These are phyloP conservation scores for Drosophila aff. DNA, from an alignment of 1,140 invertebrate species.

Conservation along the genomic window DNA sequence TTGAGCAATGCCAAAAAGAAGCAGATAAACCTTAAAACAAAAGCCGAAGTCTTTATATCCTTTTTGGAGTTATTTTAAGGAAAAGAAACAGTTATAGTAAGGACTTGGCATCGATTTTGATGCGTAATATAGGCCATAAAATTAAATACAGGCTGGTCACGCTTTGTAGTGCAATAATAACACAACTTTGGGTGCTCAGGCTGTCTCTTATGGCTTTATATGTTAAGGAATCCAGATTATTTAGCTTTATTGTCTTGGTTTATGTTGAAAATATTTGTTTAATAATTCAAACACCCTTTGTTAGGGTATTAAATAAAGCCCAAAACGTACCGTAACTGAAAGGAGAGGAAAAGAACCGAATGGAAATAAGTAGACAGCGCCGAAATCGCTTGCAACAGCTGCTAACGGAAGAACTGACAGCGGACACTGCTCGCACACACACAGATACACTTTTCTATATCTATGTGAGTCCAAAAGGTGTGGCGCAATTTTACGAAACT, in stretches of 20 bases:
- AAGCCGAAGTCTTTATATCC: conserved; percentile 1
- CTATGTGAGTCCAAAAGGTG: conserved; percentile 38
- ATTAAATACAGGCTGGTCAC: background rate
- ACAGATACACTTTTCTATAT: conserved; percentile 2
- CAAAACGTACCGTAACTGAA: conserved; percentile 27
- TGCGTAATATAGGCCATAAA: background rate
- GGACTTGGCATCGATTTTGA: background rate
- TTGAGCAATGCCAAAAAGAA: conserved; percentile 57
- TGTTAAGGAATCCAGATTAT: background rate
- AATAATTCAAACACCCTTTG: background rate
- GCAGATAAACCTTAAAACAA: background rate
- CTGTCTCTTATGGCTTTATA: background rate
- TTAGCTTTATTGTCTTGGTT: too few species aligned
- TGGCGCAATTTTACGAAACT: conserved; percentile 40
- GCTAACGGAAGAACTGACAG: conserved; percentile 58
- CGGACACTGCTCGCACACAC: conserved; percentile 15
- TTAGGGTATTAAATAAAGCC: conserved; percentile 14
- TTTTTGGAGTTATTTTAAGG: background rate
- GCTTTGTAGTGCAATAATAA: background rate
- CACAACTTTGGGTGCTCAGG: background rate
- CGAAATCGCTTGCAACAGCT: conserved; percentile 57
- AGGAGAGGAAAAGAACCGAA: conserved; percentile 33
- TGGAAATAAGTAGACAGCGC: conserved; percentile 32
- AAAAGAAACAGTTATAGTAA: background rate
- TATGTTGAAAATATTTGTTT: background rate